A percentile compares a stretch with the other conserved stretches of the same genome.
phyloP scores from a whole-genome alignment of 2,113 vertebrate species.

The Grantiella picta region DNA sequence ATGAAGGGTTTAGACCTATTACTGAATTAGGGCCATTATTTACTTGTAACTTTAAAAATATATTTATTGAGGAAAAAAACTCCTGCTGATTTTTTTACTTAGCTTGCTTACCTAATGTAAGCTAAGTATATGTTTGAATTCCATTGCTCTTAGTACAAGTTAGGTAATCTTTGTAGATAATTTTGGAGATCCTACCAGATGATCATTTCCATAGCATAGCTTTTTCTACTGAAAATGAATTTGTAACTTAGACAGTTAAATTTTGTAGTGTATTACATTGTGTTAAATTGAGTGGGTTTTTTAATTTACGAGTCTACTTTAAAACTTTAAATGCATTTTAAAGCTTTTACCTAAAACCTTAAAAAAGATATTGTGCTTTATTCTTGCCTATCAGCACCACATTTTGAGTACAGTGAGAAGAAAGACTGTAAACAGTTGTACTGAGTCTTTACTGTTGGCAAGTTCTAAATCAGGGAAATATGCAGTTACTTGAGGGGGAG shows the following conservation, averaged over 20 bases:
- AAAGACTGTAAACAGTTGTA: neutral
- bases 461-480: neutral
- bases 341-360: neutral
- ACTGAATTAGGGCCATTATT: neutral
- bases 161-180: neutral
- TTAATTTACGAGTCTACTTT: neutral
- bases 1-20: neutral
- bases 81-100: neutral
- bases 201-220: neutral
- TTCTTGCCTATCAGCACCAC: neutral
- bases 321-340: neutral
- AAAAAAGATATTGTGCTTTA: neutral
- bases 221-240: neutral
- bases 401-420: neutral
- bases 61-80: neutral
- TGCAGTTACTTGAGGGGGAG: accelerated
- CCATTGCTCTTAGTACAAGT: neutral
- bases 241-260: neutral
- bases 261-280: neutral
- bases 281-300: neutral
- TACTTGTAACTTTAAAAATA: neutral
- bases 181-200: neutral
- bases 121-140: neutral
- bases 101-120: neutral
- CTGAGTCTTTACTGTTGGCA: neutral